Conservation (phyloP, 2,888 invertebrate species). For the Pachycephus smyrnensis region DNA sequence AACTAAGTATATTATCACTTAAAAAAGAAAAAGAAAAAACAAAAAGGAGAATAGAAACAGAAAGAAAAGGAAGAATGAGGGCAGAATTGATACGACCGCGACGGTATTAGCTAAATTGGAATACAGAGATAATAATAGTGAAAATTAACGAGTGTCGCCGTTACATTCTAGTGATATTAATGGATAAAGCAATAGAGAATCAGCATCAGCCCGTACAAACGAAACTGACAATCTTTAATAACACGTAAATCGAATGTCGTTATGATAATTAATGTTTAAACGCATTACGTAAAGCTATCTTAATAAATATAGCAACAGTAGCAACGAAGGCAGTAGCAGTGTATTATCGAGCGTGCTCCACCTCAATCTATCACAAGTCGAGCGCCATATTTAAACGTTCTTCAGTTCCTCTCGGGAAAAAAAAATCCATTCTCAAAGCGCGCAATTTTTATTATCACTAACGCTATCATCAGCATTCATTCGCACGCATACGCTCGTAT, state of each 20-base stretch:
- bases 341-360: conserved; percentile 13
- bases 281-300: conserved; percentile 23
- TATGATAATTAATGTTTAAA: conserved; percentile 9
- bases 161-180: background rate
- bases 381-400: conserved; percentile 1
- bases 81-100: background rate
- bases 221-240: background rate
- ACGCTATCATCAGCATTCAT: background rate
- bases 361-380: conserved; percentile 10
- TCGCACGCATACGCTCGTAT: background rate
- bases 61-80: background rate
- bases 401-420: background rate
- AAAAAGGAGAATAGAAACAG: background rate
- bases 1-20: background rate
- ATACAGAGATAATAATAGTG: background rate
- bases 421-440: background rate
- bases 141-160: background rate
- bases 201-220: background rate
- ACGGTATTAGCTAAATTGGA: background rate
- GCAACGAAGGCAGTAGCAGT: conserved; percentile 23
- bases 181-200: background rate
- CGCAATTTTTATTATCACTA: background rate
- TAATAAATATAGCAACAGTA: conserved; percentile 23
- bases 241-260: background rate
- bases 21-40: background rate